Base-by-base conservation (phyloP, 92 coral and sea anemone species). In the Metridium senile region DNA sequence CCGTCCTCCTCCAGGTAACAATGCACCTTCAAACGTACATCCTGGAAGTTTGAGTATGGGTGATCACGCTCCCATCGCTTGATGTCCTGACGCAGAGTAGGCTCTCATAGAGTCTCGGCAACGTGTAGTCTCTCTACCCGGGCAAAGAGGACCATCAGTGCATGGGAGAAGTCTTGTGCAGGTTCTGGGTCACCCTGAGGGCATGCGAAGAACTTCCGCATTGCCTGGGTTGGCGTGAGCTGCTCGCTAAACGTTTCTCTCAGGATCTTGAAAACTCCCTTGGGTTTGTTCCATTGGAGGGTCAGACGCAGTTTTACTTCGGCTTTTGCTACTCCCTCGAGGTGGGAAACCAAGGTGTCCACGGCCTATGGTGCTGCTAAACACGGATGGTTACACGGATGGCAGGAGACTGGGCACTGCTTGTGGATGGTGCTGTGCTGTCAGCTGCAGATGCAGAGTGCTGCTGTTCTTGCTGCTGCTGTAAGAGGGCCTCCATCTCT, bases 221-320 rank as follows among this genome's bases (percentile, higher is more conserved):
- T 34, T 30, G 89, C 89, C 71, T 80, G 86, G 39, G 91, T 86
- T 39, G 47, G 70, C 0, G 87, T 81, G n/a, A 86, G 84, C 82
- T 85, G 82, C 53, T 80, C 86, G 13, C 90, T 70, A 63, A 85
- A 85, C 35, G 33, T 67, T 22, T 78, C 78, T 62, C 88, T 68
- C 59, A 81, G 47, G 68, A 82, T 70, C 74, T 27, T 58, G 69
- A 82, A 87, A 34, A 87, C 47, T 9, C 76, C 69, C 2, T 70
- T 27, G 8, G 88, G 91, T 21, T 70, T 54, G 21, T 76, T 53
- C 81, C 87, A 87, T 33, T 87, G 59, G 11, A 54, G 8, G 2
- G 85, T 39, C 27, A 81, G 91, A 59, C 85, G 23, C 17, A 86
- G 76, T 27, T 52, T 30, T 45, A 84, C 75, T 54, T 72, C 84